phyloP scores from a whole-genome alignment of 2,797 vertebrate species.

The Pipistrellus pipistrellus region DNA sequence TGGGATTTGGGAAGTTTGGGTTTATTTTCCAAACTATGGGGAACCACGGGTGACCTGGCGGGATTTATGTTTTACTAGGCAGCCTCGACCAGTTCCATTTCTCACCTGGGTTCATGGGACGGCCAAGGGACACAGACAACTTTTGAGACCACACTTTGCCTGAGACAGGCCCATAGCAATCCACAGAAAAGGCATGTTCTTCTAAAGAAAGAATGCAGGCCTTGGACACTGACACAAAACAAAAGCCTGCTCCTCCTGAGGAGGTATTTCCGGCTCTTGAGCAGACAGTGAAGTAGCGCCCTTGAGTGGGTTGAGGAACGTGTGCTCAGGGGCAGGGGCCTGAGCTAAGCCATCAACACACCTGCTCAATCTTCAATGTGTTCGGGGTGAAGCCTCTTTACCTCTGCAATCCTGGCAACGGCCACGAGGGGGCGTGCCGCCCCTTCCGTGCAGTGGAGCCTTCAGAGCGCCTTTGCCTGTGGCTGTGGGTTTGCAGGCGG shows the following conservation, averaged over 20 bases:
- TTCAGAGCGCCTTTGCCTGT: not conserved
- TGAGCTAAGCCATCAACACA: not conserved
- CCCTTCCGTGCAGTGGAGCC: conserved; percentile 10
- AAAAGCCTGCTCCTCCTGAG: not conserved
- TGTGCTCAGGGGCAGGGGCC: not conserved
- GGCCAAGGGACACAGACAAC: not conserved
- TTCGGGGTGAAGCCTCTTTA: not conserved
- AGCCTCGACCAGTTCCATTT: not conserved
- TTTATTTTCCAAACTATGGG: not conserved
- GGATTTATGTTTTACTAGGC: not conserved
- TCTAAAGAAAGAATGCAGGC: not conserved
- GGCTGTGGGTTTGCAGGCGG: not conserved
- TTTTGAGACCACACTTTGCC: not conserved
- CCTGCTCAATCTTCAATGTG: not conserved
- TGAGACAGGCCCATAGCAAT: not conserved
- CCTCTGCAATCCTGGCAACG: conserved; percentile 44
- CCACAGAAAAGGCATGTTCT: not conserved
- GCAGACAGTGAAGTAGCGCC: not conserved
- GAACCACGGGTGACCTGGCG: not conserved
- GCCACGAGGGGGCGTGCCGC: conserved; percentile 79
- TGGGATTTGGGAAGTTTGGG: not conserved
- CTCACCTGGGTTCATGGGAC: not conserved
- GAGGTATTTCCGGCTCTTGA: not conserved
- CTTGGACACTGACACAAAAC: not conserved
- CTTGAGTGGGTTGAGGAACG: not conserved